These are phyloP conservation scores for Thryonomys swinderianus DNA, from an alignment of 2,113 vertebrate species.

Conservation along the genomic window DNA sequence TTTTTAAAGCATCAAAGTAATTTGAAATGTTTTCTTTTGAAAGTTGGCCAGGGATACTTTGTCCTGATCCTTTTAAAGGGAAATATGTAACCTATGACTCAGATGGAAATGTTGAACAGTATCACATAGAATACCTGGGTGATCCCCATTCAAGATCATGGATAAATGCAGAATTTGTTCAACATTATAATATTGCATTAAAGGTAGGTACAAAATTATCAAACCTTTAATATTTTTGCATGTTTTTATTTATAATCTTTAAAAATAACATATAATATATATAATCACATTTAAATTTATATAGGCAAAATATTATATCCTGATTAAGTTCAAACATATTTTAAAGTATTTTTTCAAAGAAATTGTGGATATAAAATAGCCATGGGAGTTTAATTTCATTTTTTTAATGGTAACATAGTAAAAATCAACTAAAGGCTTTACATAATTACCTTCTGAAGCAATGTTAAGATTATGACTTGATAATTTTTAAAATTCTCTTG, in stretches of 20 bases:
- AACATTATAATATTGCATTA: slow-evolving; percentile 71
- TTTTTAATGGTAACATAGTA: slow-evolving; percentile 40
- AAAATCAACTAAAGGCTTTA: slow-evolving; percentile 48
- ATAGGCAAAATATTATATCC: neutral
- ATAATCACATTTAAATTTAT: slow-evolving; percentile 37
- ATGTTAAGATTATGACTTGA: slow-evolving; percentile 50
- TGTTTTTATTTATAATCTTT: slow-evolving; percentile 29
- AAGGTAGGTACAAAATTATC: slow-evolving; percentile 76
- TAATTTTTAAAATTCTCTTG: slow-evolving; percentile 52
- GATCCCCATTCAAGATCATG: slow-evolving; percentile 84
- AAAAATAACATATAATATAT: neutral
- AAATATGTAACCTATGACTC: slow-evolving; percentile 78
- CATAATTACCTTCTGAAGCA: slow-evolving; percentile 52
- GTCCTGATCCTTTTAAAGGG: slow-evolving; percentile 79
- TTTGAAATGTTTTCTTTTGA: slow-evolving; percentile 70
- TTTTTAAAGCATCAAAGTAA: slow-evolving; percentile 59
- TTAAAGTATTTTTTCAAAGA: slow-evolving; percentile 40
- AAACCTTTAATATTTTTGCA: neutral
- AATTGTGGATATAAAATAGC: slow-evolving; percentile 21
- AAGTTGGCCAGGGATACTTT: slow-evolving; percentile 87
- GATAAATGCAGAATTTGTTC: slow-evolving; percentile 75
- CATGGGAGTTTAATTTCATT: slow-evolving; percentile 58
- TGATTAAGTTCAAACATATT: slow-evolving; percentile 48
- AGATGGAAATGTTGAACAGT: slow-evolving; percentile 81
- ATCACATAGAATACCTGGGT: slow-evolving; percentile 87